phyloP scores from a whole-genome alignment of 2,113 vertebrate species.

The Gopherus flavomarginatus region DNA sequence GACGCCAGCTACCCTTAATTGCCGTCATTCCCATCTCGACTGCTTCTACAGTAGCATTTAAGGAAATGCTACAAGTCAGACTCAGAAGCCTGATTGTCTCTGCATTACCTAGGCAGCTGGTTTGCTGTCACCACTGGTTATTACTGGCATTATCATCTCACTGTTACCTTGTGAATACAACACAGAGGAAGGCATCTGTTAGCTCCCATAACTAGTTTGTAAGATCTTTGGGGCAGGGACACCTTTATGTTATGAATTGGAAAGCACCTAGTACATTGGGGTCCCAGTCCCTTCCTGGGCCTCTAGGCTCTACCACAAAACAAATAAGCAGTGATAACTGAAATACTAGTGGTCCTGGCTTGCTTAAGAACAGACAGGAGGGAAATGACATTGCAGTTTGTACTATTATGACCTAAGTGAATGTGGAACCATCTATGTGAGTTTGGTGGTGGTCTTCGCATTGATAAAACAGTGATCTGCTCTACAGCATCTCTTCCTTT shows the following conservation, averaged over 20 bases:
- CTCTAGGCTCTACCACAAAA: not conserved
- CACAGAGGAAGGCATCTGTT: not conserved
- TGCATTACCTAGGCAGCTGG: not conserved
- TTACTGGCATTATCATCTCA: not conserved
- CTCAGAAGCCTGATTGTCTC: not conserved
- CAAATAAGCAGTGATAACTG: not conserved
- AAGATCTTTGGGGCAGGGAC: not conserved
- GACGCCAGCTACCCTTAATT: not conserved
- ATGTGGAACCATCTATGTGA: not conserved
- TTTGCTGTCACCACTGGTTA: rapidly evolving
- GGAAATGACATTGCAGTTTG: not conserved
- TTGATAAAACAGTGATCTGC: not conserved
- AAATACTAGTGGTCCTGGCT: not conserved
- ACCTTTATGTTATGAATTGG: not conserved
- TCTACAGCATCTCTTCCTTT: not conserved
- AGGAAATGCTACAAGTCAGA: not conserved
- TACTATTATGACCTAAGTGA: not conserved
- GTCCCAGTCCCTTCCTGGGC: not conserved
- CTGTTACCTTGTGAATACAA: not conserved
- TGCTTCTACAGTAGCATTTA: not conserved
- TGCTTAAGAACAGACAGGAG: not conserved
- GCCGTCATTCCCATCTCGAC: not conserved
- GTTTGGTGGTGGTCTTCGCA: not conserved
- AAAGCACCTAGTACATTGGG: not conserved
- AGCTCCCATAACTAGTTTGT: not conserved